These are phyloP conservation scores for Mythimna albipuncta DNA, from an alignment of 2,888 invertebrate species.

Conservation along the genomic window DNA sequence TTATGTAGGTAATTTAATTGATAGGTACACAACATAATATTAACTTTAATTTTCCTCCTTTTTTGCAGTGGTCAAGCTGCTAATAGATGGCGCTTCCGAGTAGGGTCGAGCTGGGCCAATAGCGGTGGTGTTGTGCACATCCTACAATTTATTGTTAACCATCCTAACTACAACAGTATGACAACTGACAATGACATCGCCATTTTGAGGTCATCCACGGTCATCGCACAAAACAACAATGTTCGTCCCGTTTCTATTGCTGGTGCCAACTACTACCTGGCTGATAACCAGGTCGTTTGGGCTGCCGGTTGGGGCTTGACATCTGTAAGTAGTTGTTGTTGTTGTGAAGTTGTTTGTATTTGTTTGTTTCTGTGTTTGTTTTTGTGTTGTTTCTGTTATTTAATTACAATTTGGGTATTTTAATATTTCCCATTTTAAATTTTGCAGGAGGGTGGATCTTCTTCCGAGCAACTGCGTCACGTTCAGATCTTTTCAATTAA, in stretches of 20 bases:
- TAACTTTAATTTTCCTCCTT: background rate
- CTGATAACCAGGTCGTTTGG: slow-evolving; percentile 74
- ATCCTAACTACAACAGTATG: slow-evolving; percentile 15
- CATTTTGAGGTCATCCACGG: slow-evolving; percentile 12
- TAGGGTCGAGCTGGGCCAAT: slow-evolving; percentile 68
- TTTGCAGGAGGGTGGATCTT: slow-evolving; percentile 63
- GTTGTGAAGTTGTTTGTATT: too few species aligned
- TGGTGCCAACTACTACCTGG: slow-evolving; percentile 70
- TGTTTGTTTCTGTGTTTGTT: too few species aligned
- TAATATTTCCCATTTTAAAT: background rate
- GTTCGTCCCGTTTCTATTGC: slow-evolving; percentile 47
- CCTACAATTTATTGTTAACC: slow-evolving; percentile 24
- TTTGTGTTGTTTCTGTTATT: too few species aligned
- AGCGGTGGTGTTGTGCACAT: slow-evolving; percentile 67
- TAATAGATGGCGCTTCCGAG: slow-evolving; percentile 56
- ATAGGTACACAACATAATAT: background rate
- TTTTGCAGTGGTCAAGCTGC: slow-evolving; percentile 40
- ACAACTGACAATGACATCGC: slow-evolving; percentile 8
- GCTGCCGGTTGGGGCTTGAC: slow-evolving; percentile 79
- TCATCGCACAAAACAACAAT: slow-evolving; percentile 15
- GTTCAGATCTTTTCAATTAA: slow-evolving; percentile 73
- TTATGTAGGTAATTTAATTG: background rate
- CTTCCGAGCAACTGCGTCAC: slow-evolving; percentile 73
- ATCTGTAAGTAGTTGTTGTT: slow-evolving; percentile 63
- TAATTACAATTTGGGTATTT: background rate